Conservation (phyloP, 2,888 invertebrate genomes). For the Dryomyza anilis region DNA sequence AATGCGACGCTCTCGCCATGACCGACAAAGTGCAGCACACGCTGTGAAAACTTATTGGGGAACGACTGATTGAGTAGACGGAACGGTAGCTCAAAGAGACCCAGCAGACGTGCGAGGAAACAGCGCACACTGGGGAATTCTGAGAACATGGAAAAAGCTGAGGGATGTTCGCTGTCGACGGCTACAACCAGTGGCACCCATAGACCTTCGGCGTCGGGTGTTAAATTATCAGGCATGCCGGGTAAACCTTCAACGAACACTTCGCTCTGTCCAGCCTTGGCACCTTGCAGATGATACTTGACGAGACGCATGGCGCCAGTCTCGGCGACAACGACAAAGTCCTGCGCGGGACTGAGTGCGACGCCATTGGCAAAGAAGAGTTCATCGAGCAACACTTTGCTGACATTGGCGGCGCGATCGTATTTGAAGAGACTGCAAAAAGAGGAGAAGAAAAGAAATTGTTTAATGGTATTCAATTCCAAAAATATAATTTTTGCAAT, state of each 20-base stretch:
- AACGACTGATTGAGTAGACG: conserved; percentile 67
- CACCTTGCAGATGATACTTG: conserved; percentile 80
- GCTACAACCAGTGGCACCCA: conserved; percentile 67
- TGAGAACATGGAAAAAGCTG: conserved; percentile 64
- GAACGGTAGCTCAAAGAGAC: conserved; percentile 69
- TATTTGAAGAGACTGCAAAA: conserved; percentile 76
- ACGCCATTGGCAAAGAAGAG: conserved; percentile 90
- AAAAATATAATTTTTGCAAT: no score
- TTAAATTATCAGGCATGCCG: conserved; percentile 62
- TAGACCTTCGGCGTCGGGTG: conserved; percentile 72
- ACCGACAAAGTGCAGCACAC: conserved; percentile 71
- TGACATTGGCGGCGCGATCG: conserved; percentile 76
- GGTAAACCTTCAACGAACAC: conserved; percentile 82
- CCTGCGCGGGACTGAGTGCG: conserved; percentile 77
- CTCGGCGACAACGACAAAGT: conserved; percentile 82
- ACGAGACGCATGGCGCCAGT: conserved; percentile 69
- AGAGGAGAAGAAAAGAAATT: no score
- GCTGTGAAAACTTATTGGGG: conserved; percentile 70
- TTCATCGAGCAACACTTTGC: conserved; percentile 75
- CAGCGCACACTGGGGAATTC: conserved; percentile 71
- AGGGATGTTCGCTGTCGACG: conserved; percentile 67
- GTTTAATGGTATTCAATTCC: no score
- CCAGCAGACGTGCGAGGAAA: conserved; percentile 67
- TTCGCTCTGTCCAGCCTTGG: conserved; percentile 79
- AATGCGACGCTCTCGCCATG: conserved; percentile 64